These are phyloP conservation scores for Luperina testacea DNA, from an alignment of 2,888 invertebrate genomes.

Conservation along the genomic window DNA sequence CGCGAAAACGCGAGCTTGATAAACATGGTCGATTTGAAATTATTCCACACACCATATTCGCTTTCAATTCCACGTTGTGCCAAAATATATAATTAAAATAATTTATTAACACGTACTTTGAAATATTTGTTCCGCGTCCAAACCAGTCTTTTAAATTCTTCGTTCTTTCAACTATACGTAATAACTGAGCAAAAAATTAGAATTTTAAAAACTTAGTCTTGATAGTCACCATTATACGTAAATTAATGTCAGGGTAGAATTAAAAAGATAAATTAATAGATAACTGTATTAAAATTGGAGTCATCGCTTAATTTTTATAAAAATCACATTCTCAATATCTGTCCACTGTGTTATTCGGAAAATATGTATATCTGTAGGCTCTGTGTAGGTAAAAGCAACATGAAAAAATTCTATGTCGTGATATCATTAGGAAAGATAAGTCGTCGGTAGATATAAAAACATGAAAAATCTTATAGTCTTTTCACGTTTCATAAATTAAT, in stretches of 20 bases:
- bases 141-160: conserved; percentile 64
- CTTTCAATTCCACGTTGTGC: conserved; percentile 86
- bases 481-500: conserved; percentile 44
- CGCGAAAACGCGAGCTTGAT: conserved; percentile 56
- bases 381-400: conserved; percentile 71
- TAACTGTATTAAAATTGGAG: conserved; percentile 83
- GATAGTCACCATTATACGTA: conserved; percentile 95
- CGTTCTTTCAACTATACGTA: conserved; percentile 80
- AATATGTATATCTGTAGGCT: conserved; percentile 68
- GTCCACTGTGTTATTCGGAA: conserved; percentile 84
- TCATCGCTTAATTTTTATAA: conserved; percentile 85
- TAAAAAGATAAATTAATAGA: conserved; percentile 82
- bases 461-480: conserved; percentile 42
- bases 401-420: conserved; percentile 77
- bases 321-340: conserved; percentile 84
- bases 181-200: conserved; percentile 84
- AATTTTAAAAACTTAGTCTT: conserved; percentile 84
- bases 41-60: conserved; percentile 67
- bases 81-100: conserved; percentile 83
- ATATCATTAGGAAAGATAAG: conserved; percentile 81
- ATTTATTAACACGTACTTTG: conserved; percentile 68
- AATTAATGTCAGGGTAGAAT: conserved; percentile 95
- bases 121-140: conserved; percentile 69
- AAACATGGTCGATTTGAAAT: conserved; percentile 60
- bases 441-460: conserved; percentile 76